These are phyloP conservation scores for Sciaenops ocellatus DNA, from an alignment of 2,797 vertebrate genomes.

Conservation along the genomic window DNA sequence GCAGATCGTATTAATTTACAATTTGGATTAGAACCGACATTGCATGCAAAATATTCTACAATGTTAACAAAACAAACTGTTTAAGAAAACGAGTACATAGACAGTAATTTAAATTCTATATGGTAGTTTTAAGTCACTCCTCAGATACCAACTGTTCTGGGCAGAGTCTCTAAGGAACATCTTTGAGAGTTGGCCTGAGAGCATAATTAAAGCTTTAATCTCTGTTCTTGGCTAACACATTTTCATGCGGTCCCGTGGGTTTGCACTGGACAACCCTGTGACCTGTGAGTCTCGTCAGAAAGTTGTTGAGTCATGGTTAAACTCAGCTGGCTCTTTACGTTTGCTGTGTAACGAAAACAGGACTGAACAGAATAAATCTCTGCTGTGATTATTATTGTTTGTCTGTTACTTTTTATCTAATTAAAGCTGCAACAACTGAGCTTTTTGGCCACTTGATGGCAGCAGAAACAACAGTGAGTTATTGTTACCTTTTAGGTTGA, in stretches of 20 bases:
- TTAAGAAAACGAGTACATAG: background rate
- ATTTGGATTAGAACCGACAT: background rate
- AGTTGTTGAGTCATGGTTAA: conserved; percentile 69
- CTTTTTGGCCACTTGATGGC: no score
- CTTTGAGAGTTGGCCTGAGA: conserved; percentile 51
- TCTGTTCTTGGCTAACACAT: conserved; percentile 64
- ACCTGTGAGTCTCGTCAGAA: conserved; percentile 66
- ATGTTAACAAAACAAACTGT: background rate
- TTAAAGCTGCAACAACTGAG: no score
- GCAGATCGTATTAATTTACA: background rate
- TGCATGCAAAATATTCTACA: background rate
- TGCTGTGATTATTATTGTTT: background rate
- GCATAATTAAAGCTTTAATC: conserved; percentile 78
- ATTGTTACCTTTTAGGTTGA: background rate
- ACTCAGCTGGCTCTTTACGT: conserved; percentile 51
- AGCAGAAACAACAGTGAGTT: background rate
- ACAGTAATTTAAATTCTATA: background rate
- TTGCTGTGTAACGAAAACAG: conserved; percentile 24
- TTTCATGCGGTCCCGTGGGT: conserved; percentile 48
- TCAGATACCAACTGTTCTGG: conserved; percentile 22
- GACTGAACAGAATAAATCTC: background rate
- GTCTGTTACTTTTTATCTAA: no score
- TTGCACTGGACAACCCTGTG: conserved; percentile 49
- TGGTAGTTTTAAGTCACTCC: conserved; percentile 5
- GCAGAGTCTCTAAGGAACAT: conserved; percentile 47